phyloP scores from a whole-genome alignment of 1,140 invertebrate genomes.

The Zophobas atratus region DNA sequence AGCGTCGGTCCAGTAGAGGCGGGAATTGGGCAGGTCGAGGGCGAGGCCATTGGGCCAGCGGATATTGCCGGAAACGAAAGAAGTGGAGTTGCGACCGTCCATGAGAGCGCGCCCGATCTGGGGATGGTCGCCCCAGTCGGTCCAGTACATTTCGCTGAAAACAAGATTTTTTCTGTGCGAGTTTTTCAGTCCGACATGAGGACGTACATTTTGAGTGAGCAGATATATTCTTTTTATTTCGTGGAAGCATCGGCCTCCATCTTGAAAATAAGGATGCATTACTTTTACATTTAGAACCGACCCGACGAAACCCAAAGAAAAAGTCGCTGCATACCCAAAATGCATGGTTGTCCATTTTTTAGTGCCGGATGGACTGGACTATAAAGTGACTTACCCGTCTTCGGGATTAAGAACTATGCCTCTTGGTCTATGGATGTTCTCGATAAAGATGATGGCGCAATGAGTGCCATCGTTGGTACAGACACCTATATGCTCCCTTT shows the following conservation, averaged over 20 bases:
- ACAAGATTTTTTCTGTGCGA: neutral
- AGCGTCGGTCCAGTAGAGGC: slow-evolving; percentile 86
- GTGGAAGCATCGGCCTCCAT: too few species aligned
- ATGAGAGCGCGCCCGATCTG: slow-evolving; percentile 86
- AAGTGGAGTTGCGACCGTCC: slow-evolving; percentile 80
- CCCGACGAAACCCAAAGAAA: too few species aligned
- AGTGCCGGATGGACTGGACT: too few species aligned
- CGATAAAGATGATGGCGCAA: slow-evolving; percentile 76
- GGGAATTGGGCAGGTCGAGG: slow-evolving; percentile 86
- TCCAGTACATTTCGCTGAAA: slow-evolving; percentile 86
- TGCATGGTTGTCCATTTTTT: too few species aligned
- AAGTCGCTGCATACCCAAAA: too few species aligned
- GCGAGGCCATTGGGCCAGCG: slow-evolving; percentile 92
- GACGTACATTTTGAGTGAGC: too few species aligned
- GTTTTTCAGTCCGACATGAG: too few species aligned
- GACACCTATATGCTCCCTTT: slow-evolving; percentile 80
- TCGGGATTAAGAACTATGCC: slow-evolving; percentile 76
- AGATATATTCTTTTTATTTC: too few species aligned
- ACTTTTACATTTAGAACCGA: too few species aligned
- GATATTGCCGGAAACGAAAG: slow-evolving; percentile 77
- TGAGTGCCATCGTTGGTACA: slow-evolving; percentile 76
- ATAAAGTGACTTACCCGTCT: slow-evolving; percentile 70
- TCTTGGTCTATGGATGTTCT: slow-evolving; percentile 74
- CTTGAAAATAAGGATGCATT: too few species aligned
- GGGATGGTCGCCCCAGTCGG: slow-evolving; percentile 83